phyloP scores from a whole-genome alignment of 2,797 vertebrate species.

The Pachyuromys duprasi region DNA sequence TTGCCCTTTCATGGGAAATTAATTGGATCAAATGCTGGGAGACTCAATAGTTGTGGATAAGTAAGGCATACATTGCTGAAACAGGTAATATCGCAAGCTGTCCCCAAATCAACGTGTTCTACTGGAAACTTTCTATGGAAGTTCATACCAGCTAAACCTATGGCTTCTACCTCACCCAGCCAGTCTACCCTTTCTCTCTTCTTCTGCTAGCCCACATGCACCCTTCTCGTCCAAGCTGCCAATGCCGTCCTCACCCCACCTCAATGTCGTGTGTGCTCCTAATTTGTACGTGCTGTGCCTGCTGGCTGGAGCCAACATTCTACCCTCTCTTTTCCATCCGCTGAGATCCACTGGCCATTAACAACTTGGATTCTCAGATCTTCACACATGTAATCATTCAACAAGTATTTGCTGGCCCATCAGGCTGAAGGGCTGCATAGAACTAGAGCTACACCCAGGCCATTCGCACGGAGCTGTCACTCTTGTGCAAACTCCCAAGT shows the following conservation, averaged over 20 bases:
- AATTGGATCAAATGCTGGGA: background rate
- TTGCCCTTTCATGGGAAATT: background rate
- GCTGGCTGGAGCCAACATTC: background rate
- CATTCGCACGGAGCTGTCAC: background rate
- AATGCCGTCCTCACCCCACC: background rate
- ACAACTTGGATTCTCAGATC: background rate
- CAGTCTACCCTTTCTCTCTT: background rate
- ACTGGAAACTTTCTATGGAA: background rate
- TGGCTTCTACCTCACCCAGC: background rate
- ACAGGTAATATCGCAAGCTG: background rate
- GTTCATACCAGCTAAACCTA: background rate
- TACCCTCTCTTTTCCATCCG: background rate
- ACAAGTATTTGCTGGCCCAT: slow-evolving; percentile 20
- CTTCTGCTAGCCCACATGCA: rapidly evolving
- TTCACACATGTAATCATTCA: background rate
- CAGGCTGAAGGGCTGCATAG: background rate
- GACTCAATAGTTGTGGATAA: background rate
- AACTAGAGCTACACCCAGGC: background rate
- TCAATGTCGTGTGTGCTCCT: background rate
- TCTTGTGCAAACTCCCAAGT: background rate
- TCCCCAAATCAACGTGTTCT: background rate
- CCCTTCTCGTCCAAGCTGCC: background rate
- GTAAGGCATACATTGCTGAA: background rate
- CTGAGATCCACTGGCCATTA: background rate
- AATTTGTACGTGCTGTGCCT: background rate